Conservation (phyloP, 2,888 invertebrate genomes). For the Salticus scenicus region DNA sequence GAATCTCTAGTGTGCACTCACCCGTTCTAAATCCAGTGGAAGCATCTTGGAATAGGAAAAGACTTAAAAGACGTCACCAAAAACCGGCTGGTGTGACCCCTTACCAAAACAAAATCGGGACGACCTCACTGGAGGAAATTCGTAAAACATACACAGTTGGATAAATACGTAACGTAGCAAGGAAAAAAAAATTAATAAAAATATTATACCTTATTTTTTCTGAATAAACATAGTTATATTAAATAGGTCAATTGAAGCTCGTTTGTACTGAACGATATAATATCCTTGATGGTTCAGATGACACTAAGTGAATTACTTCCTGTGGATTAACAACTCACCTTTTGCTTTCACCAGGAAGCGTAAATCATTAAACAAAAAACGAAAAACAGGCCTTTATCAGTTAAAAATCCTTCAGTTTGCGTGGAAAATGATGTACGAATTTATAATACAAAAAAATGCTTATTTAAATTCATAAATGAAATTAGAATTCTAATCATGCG, state of each 20-base stretch:
- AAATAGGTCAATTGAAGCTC: not conserved
- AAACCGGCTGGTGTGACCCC: not conserved
- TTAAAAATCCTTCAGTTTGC: too few species aligned
- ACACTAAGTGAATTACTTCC: not conserved
- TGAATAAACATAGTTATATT: not conserved
- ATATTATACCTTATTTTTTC: not conserved
- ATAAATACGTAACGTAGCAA: not conserved
- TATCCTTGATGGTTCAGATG: not conserved
- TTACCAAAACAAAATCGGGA: not conserved
- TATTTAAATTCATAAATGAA: too few species aligned
- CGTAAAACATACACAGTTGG: not conserved
- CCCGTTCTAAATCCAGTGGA: slow-evolving; percentile 20
- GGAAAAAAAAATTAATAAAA: not conserved
- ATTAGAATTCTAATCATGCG: too few species aligned
- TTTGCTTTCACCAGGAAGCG: not conserved
- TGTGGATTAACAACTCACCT: not conserved
- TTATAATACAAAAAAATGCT: too few species aligned
- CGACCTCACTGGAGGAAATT: not conserved
- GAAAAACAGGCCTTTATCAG: too few species aligned
- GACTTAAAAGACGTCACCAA: not conserved
- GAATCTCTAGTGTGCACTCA: slow-evolving; percentile 10
- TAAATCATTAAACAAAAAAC: too few species aligned
- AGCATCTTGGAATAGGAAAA: not conserved
- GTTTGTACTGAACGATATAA: not conserved
- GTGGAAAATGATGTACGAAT: too few species aligned